Base-by-base conservation (phyloP, 2,888 invertebrate species). In the Melipona beecheii region DNA sequence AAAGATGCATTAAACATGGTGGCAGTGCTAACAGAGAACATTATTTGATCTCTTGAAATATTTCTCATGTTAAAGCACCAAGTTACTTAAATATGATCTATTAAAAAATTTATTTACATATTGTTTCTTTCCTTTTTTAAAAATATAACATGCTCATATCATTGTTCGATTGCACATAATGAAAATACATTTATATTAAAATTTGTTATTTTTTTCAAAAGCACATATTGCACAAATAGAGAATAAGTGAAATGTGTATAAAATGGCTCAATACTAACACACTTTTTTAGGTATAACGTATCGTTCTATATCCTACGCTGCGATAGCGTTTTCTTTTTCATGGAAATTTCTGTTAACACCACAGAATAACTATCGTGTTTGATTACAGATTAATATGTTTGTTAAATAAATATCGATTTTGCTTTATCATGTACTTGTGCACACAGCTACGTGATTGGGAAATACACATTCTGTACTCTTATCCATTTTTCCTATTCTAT, bases 11-110 rank as follows among this genome's bases (percentile, higher is more conserved):
- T 50, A 75, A 49, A 87, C 85, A 74, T 84, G 82, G 84, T 87
- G 91, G 91, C 91, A 91, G 90, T 91, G 89, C 87, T 86, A 78
- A 81, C 78, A 81, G 68, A 87, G 54, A 78, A 86, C 78, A 68
- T 70, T 65, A 77, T 71, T 49, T 49, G 31, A 50, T 78, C 72
- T 62, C 36, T 64, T 13, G 31, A 62, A 54, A 58, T 66, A 43
- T 60, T 65, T 56, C 4, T 62, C 19, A 15, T 19, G 4, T 58
- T 52, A 17, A 36, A 74, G 58, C 19, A n/a, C 21, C 19, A 62
- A 60, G 21, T 80, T 72, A 21, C 19, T 60, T 19, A 60, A 62
- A 74, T 54, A 54, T 58, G 31, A 70, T 24, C n/a, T 52, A 4
- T 74, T 52, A 36, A 27, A 80, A 52, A 43, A 60, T 60, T 60